Evolutionary conservation across 2,113 vertebrate species (phyloP).

Genomic region (Dendrocopos noguchii): DNA sequence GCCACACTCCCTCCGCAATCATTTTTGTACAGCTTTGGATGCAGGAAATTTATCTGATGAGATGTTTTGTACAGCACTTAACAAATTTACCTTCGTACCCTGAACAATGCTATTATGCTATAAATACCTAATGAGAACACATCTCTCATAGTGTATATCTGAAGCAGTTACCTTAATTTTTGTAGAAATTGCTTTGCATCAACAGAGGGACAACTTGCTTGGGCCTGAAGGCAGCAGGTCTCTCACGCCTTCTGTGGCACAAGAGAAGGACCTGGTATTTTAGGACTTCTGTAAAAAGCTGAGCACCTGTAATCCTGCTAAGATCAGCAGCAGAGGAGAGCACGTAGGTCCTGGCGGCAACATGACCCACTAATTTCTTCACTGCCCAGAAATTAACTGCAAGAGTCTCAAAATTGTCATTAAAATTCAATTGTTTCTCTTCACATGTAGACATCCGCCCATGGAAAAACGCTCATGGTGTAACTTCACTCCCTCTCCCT

Average conservation of each 20-base stretch:
- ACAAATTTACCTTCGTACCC: neutral
- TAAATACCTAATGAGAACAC: neutral
- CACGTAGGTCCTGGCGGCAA: neutral
- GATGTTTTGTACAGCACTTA: neutral
- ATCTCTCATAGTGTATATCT: neutral
- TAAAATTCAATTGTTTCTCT: constrained; percentile 55
- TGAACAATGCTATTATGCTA: neutral
- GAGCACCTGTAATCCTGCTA: neutral
- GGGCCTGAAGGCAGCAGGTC: neutral
- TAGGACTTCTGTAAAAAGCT: neutral
- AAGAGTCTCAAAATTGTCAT: constrained; percentile 27
- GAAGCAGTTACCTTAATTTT: neutral
- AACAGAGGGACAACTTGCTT: neutral
- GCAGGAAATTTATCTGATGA: neutral
- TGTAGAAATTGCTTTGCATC: neutral
- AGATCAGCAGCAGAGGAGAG: neutral
- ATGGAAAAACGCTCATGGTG: neutral
- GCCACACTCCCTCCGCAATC: neutral
- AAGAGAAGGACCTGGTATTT: neutral
- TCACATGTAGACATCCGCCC: constrained; percentile 10
- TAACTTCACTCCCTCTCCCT: constrained; percentile 14
- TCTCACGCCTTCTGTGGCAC: neutral
- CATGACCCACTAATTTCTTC: neutral
- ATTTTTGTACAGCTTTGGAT: neutral
- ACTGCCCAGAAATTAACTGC: constrained; percentile 24